These are phyloP conservation scores for Nomada fucata DNA, from an alignment of 2,888 invertebrate species.

Conservation along the genomic window DNA sequence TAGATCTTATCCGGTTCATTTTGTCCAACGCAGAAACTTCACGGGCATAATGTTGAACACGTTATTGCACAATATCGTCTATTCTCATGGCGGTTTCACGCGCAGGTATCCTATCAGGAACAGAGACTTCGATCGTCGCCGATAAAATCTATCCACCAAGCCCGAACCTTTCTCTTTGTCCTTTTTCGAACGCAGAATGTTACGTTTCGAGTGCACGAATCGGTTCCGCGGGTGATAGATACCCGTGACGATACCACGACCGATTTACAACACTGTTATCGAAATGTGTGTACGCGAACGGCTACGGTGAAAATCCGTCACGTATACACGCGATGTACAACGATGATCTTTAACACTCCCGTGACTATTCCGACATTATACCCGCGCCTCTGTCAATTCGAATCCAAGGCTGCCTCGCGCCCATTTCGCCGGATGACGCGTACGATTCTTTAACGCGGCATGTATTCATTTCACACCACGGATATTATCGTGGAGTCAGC, in stretches of 20 bases:
- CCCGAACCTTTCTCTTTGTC: slow-evolving; percentile 18
- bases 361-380: slow-evolving; percentile 31
- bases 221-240: slow-evolving; percentile 28
- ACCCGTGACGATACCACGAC: slow-evolving; percentile 46
- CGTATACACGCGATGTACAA: slow-evolving; percentile 34
- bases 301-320: slow-evolving; percentile 34
- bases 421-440: slow-evolving; percentile 42
- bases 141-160: slow-evolving; percentile 29
- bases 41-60: not conserved
- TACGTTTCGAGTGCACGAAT: slow-evolving; percentile 32
- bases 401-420: slow-evolving; percentile 30
- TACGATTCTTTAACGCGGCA: slow-evolving; percentile 8
- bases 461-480: slow-evolving; percentile 5
- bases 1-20: slow-evolving; percentile 5
- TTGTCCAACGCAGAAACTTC: not conserved
- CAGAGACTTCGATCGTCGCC: not conserved
- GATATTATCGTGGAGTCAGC: not conserved
- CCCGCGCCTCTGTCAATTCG: slow-evolving; percentile 39
- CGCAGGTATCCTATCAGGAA: not conserved
- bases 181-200: slow-evolving; percentile 13
- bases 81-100: slow-evolving; percentile 21
- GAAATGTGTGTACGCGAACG: slow-evolving; percentile 18
- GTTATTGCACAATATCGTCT: not conserved
- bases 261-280: slow-evolving; percentile 26
- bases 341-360: slow-evolving; percentile 38